phyloP scores from a whole-genome alignment of 2,888 invertebrate species.

The Anagyrus pseudococci region DNA sequence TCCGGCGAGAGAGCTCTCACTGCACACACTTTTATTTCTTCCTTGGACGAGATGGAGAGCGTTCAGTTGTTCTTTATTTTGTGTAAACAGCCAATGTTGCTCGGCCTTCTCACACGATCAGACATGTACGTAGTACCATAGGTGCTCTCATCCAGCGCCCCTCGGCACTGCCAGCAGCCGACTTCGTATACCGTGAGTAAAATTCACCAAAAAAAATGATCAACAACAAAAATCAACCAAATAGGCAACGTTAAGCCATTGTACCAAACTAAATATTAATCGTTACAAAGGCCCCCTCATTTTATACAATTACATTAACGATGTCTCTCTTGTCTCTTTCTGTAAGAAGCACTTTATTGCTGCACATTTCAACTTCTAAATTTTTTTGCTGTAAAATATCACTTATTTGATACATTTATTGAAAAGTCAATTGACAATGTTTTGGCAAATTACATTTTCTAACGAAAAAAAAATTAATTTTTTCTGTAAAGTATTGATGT shows the following conservation, averaged over 20 bases:
- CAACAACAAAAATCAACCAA: constrained; percentile 47
- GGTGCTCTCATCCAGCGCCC: constrained; percentile 57
- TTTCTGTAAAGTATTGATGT: too few relatives aligned
- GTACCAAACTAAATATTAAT: constrained; percentile 38
- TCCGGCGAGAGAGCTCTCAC: constrained; percentile 36
- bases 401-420: too few relatives aligned
- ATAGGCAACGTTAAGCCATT: constrained; percentile 36
- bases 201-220: constrained; percentile 46
- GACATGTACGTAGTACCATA: constrained; percentile 60
- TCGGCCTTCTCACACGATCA: constrained; percentile 58
- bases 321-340: constrained; percentile 24
- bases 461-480: too few relatives aligned
- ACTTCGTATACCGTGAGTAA: constrained; percentile 56
- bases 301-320: constrained; percentile 29
- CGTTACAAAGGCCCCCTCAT: constrained; percentile 38
- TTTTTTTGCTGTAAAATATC: too few relatives aligned
- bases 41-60: constrained; percentile 52
- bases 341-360: constrained; percentile 31
- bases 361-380: constrained; percentile 34
- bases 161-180: constrained; percentile 54
- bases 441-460: too few relatives aligned
- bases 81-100: constrained; percentile 56
- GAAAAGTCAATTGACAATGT: too few relatives aligned
- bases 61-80: constrained; percentile 62
- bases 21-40: constrained; percentile 28